Base-by-base conservation (phyloP, 2,797 vertebrate species). In the Cossypha polioptera region DNA sequence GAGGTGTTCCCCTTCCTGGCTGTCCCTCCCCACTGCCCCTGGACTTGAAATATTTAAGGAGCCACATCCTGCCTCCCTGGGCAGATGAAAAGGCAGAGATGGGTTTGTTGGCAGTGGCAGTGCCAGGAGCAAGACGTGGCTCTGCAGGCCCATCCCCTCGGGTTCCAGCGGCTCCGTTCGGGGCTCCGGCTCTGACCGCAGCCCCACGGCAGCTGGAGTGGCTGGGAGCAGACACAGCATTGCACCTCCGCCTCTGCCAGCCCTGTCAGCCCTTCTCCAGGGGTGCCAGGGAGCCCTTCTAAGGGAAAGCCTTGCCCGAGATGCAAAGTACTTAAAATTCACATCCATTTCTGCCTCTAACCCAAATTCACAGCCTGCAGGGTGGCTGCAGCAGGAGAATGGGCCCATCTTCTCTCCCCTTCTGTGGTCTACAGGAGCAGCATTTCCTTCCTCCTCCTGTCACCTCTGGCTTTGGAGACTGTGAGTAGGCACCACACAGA, bases 131-230 rank as follows among this genome's bases (percentile, higher is more conserved):
- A 22, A 12, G 15, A 13, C 0, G 4, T 45, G 73, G 31, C 62
- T 90, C 53, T 65, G 61, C 42, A 25, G 54, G 25, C 35, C 35
- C 11, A 0, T 10, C 11, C 36, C 29, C 24, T 50, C 6, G 0
- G 0, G 0, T 38, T 31, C 29, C 36, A 5, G 5, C 2, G 1
- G 43, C 29, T 43, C 11, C 1, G 7, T 16, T 16, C 0, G 0
- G 38, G 29, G 9, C 53, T 22, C 42, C 0, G 8, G 28, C 28
- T 45, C 38, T 26, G 24, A 36, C 13, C 0, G 0, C 33, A 18
- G 73, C 61, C 50, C 4, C n/a, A 0, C 0, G 1, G 48, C 76
- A 77, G 28, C 65, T 55, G 16, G 26, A 33, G 43, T 12, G 82
- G 40, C 75, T 33, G 3, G 38, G 45, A n/a, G 26, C 35, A 10